phyloP scores from a whole-genome alignment of 2,888 invertebrate species.

The Ornithoptera alexandrae region DNA sequence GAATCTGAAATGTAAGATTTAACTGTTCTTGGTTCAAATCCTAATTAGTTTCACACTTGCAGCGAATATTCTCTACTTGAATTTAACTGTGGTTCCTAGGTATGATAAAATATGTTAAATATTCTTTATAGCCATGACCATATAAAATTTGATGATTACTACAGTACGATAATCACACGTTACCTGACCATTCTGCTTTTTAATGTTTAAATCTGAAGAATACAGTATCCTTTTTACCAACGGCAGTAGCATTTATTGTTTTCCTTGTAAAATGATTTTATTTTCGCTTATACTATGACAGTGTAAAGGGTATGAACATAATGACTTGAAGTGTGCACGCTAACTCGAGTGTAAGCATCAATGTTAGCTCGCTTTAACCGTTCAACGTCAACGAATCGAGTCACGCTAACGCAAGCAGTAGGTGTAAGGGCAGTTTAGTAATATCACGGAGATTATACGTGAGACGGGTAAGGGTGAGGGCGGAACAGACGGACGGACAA shows the following conservation, averaged over 20 bases:
- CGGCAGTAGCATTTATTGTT: neutral
- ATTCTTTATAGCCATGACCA: neutral
- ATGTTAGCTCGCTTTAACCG: neutral
- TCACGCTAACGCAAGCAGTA: conserved; percentile 11
- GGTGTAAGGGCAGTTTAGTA: conserved; percentile 32
- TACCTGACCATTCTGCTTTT: neutral
- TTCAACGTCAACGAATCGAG: conserved; percentile 2
- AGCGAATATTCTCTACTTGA: neutral
- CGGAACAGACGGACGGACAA: conserved; percentile 51
- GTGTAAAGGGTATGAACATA: neutral
- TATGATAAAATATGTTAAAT: neutral
- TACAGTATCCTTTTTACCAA: neutral
- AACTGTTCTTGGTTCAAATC: too few relatives aligned
- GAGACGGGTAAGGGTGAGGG: conserved; percentile 37
- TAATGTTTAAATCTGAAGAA: too few relatives aligned
- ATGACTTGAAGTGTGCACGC: neutral
- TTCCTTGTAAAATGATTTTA: neutral
- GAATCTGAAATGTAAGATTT: neutral
- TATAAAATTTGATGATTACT: neutral
- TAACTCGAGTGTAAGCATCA: neutral
- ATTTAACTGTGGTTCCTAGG: neutral
- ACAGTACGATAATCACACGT: neutral
- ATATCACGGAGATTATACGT: conserved; percentile 39
- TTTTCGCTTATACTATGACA: neutral
- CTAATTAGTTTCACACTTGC: too few relatives aligned